Percentiles rank a stretch among this genome's conserved stretches.
Conservation (phyloP, 1,140 invertebrate species). For the Conopomorpha cramerella region DNA sequence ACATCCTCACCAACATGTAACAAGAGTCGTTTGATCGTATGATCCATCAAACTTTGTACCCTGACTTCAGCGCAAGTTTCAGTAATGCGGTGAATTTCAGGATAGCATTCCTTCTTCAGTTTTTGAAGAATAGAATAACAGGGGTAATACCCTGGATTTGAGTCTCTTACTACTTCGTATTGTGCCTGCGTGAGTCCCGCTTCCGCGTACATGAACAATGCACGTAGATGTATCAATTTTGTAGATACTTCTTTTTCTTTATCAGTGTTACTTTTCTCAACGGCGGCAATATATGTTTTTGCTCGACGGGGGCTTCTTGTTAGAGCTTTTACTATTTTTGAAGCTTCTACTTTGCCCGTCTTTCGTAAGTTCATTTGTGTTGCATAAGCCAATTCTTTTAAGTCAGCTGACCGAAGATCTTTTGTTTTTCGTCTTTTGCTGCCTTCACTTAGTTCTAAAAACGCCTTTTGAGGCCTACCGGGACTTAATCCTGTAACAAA, state of each 20-base stretch:
- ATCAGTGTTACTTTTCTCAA: constrained; percentile 14
- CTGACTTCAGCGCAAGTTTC: constrained; percentile 8
- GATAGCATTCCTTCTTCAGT: neutral
- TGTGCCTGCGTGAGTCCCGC: constrained; percentile 1
- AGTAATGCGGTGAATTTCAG: neutral
- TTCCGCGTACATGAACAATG: constrained; percentile 14
- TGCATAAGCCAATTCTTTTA: constrained; percentile 13
- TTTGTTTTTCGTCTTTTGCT: constrained; percentile 18
- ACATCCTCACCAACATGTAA: constrained; percentile 15
- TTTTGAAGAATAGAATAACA: neutral
- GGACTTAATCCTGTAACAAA: neutral
- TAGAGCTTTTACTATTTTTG: constrained; percentile 7
- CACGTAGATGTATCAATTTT: constrained; percentile 7
- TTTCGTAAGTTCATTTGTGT: constrained; percentile 10
- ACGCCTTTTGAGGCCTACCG: constrained; percentile 11
- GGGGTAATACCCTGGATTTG: neutral
- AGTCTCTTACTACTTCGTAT: neutral
- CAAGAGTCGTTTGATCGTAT: constrained; percentile 16
- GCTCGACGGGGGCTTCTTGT: constrained; percentile 7
- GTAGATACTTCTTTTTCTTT: constrained; percentile 5
- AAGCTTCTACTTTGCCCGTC: constrained; percentile 7
- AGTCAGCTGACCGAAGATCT: constrained; percentile 10
- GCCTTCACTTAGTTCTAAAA: constrained; percentile 12
- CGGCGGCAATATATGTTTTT: constrained; percentile 7
- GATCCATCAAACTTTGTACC: constrained; percentile 22